Conservation (phyloP, 2,888 invertebrate genomes). For the Parasteatoda lunata region DNA sequence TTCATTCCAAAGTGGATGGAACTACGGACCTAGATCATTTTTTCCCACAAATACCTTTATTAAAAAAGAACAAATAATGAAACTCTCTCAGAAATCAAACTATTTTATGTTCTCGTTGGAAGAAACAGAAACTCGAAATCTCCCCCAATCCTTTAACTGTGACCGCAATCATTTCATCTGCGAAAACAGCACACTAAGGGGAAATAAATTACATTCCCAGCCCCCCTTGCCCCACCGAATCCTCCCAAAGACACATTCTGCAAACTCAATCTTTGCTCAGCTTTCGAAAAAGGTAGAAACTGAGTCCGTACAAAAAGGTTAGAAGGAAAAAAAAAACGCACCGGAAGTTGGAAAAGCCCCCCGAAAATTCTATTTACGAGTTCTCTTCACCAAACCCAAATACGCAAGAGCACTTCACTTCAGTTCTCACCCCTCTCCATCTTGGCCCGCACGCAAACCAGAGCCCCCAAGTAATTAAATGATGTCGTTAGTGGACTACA, state of each 20-base stretch:
- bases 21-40: no score
- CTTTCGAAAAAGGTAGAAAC: slow-evolving; percentile 29
- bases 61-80: no score
- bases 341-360: slow-evolving; percentile 7
- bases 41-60: no score
- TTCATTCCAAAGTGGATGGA: no score
- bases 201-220: slow-evolving; percentile 21
- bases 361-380: slow-evolving; percentile 47
- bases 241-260: not conserved
- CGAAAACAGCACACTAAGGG: slow-evolving; percentile 5
- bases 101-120: no score
- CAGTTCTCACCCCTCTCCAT: not conserved
- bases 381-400: not conserved
- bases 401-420: slow-evolving; percentile 1
- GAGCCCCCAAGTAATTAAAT: slow-evolving; percentile 58
- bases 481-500: slow-evolving; percentile 43
- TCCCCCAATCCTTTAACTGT: slow-evolving; percentile 2
- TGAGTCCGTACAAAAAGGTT: not conserved
- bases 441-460: slow-evolving; percentile 25
- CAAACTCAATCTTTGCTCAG: slow-evolving; percentile 47
- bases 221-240: not conserved
- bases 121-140: not conserved
- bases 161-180: not conserved
- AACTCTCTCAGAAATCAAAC: no score
- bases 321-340: slow-evolving; percentile 21